Evolutionary conservation across 53 echinoderm and acorn worm species (phyloP).

Genomic region (Antedon mediterranea): DNA sequence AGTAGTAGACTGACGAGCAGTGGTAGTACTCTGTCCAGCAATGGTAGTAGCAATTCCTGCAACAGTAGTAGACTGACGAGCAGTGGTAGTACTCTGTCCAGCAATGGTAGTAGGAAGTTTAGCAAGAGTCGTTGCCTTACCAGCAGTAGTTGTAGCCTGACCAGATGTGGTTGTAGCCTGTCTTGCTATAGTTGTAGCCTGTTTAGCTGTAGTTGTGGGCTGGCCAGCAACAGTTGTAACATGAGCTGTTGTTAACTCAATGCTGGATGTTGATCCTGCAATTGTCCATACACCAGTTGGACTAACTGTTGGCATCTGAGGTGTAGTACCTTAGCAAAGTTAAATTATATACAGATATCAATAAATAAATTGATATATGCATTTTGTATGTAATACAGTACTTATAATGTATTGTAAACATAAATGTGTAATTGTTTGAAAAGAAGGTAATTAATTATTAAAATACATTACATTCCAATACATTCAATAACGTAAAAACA

Average conservation of each 20-base stretch:
- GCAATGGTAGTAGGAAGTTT: not conserved
- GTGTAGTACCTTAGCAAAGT: too few relatives aligned
- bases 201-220: not conserved
- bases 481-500: too few relatives aligned
- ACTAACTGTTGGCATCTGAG: too few relatives aligned
- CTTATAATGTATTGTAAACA: too few relatives aligned
- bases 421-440: too few relatives aligned
- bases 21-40: not conserved
- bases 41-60: not conserved
- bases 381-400: too few relatives aligned
- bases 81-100: not conserved
- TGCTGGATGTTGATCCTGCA: not conserved
- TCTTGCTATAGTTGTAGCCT: not conserved
- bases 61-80: not conserved
- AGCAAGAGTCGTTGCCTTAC: not conserved
- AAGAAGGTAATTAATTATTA: too few relatives aligned
- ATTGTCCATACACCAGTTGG: not conserved
- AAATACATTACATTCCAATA: too few relatives aligned
- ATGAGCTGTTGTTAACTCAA: not conserved
- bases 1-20: not conserved
- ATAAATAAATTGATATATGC: too few relatives aligned
- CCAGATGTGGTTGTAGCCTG: not conserved
- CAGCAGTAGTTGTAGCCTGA: not conserved
- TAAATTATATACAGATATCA: too few relatives aligned
- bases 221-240: not conserved